phyloP scores from a whole-genome alignment of 92 coral and sea anemone genomes.

The Galaxea fascicularis region DNA sequence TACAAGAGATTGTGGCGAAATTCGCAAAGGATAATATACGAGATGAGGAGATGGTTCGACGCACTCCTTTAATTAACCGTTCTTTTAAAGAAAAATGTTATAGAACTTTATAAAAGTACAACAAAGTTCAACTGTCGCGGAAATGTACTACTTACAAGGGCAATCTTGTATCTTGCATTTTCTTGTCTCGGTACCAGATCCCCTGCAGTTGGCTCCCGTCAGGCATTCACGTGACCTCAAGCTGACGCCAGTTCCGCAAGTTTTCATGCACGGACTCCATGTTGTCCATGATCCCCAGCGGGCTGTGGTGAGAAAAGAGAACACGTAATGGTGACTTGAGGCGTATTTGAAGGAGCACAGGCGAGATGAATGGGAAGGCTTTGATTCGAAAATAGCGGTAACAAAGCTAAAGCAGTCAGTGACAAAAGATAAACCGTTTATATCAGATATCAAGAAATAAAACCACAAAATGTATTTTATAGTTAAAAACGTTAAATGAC shows the following conservation, averaged over 20 bases:
- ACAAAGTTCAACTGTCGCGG: too few species aligned
- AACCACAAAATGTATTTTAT: too few species aligned
- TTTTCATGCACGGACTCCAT: constrained; percentile 98
- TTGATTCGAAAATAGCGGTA: not conserved
- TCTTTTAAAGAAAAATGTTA: too few species aligned
- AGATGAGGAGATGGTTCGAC: too few species aligned
- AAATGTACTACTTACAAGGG: constrained; percentile 70
- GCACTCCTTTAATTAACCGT: too few species aligned
- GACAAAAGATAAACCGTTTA: not conserved
- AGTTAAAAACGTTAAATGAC: too few species aligned
- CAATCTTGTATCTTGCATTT: constrained; percentile 94
- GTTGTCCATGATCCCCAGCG: constrained; percentile 95
- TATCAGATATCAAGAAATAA: not conserved
- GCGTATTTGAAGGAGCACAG: too few species aligned
- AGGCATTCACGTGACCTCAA: constrained; percentile 89
- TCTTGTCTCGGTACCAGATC: constrained; percentile 74
- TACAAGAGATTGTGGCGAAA: too few species aligned
- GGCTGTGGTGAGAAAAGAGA: constrained; percentile 59
- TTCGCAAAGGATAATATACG: too few species aligned
- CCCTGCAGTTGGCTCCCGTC: constrained; percentile 94
- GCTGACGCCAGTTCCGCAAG: constrained; percentile 93
- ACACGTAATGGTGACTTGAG: not conserved
- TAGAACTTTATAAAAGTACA: too few species aligned
- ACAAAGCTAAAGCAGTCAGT: not conserved
- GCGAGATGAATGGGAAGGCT: not conserved